These are phyloP conservation scores for Serripes groenlandicus DNA, from an alignment of 2,888 invertebrate genomes.

Conservation along the genomic window DNA sequence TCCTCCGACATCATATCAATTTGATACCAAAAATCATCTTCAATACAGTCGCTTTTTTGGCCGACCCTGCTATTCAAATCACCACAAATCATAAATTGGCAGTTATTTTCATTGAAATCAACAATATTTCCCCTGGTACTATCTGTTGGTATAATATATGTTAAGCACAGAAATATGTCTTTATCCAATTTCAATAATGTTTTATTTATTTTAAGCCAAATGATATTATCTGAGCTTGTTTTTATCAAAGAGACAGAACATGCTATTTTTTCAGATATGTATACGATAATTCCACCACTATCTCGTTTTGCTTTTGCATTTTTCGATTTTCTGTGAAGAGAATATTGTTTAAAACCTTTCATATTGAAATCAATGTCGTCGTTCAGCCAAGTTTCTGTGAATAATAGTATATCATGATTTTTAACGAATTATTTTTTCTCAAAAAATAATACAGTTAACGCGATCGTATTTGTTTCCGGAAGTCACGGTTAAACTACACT, in stretches of 20 bases:
- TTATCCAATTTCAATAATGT: background rate
- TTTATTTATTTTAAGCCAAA: background rate
- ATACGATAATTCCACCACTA: constrained; percentile 1
- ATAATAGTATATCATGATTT: constrained; percentile 11
- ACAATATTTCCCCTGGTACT: constrained; percentile 1
- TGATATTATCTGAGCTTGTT: background rate
- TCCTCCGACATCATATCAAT: no score
- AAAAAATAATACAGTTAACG: no score
- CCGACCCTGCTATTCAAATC: no score
- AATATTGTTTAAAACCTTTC: background rate
- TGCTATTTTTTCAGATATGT: background rate
- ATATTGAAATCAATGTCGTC: background rate
- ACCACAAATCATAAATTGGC: no score
- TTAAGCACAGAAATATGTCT: constrained; percentile 3
- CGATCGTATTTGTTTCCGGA: no score
- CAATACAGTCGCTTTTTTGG: no score
- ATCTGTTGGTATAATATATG: background rate
- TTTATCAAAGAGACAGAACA: background rate
- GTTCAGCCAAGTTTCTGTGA: constrained; percentile 17
- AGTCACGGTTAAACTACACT: no score
- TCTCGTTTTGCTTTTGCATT: background rate
- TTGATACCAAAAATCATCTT: no score
- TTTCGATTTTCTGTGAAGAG: background rate
- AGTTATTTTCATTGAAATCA: no score
- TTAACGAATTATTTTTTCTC: no score